Conservation (phyloP, 2,888 invertebrate species). For the Melinopterus prodromus region DNA sequence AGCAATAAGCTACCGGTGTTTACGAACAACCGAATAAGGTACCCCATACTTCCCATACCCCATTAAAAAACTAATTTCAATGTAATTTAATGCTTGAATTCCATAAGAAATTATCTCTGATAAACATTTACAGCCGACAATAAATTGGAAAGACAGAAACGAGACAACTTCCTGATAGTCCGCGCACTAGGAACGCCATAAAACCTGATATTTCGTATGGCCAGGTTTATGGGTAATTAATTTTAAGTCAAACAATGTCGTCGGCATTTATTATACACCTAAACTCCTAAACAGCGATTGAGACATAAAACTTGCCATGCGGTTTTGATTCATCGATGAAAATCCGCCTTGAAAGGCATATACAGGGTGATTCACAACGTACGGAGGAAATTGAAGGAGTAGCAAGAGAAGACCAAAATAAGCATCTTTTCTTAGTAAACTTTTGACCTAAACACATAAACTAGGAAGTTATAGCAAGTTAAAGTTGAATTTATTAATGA, state of each 20-base stretch:
- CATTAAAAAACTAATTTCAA: not conserved
- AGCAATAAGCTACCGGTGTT: not conserved
- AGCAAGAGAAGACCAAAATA: too few relatives aligned
- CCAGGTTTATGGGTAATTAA: slow-evolving; percentile 17
- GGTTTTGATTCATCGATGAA: slow-evolving; percentile 5
- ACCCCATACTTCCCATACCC: not conserved
- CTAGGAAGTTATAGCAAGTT: too few relatives aligned
- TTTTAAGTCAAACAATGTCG: slow-evolving; percentile 8
- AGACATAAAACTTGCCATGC: not conserved
- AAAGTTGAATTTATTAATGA: too few relatives aligned
- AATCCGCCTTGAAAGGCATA: not conserved
- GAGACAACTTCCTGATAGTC: slow-evolving; percentile 6
- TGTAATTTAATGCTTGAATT: not conserved
- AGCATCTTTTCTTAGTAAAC: too few relatives aligned
- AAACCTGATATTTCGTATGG: slow-evolving; percentile 17
- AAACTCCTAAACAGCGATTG: not conserved
- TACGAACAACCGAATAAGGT: not conserved
- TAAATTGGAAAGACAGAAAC: not conserved
- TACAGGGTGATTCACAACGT: too few relatives aligned
- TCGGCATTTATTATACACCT: slow-evolving; percentile 5
- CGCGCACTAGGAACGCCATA: slow-evolving; percentile 8
- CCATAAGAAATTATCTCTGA: not conserved
- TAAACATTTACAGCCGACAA: not conserved
- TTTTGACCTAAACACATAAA: too few relatives aligned
- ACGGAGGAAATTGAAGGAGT: too few relatives aligned